Evolutionary conservation across 1,140 invertebrate genomes (phyloP).

Genomic region (Heliothis virescens): DNA sequence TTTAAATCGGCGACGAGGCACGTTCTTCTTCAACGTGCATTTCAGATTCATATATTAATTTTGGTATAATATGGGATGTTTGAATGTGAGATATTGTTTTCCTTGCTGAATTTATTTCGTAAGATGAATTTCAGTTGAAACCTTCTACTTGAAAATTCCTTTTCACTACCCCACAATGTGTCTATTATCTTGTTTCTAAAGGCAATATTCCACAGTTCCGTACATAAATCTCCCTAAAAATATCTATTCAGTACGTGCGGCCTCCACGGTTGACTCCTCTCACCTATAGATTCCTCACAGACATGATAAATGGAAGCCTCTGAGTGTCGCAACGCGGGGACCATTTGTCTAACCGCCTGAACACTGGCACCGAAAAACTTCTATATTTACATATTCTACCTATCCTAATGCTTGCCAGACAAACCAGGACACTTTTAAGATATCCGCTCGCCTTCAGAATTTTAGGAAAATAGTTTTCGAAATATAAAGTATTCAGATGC

Average conservation of each 20-base stretch:
- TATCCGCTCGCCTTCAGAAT: conserved; percentile 11
- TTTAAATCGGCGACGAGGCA: conserved; percentile 45
- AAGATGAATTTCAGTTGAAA: background rate
- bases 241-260: conserved; percentile 40
- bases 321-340: conserved; percentile 62
- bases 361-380: conserved; percentile 63
- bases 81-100: background rate
- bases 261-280: conserved; percentile 35
- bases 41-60: background rate
- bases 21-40: conserved; percentile 13
- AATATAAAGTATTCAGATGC: conserved; percentile 6
- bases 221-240: conserved; percentile 36
- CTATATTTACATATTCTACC: conserved; percentile 72
- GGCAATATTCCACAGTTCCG: conserved; percentile 4
- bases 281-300: conserved; percentile 64
- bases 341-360: conserved; percentile 71
- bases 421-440: background rate
- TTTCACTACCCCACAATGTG: background rate
- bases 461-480: conserved; percentile 2
- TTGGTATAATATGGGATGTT: background rate
- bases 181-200: conserved; percentile 1
- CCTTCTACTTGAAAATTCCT: background rate
- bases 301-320: conserved; percentile 71
- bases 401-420: conserved; percentile 39
- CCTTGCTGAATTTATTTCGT: background rate